A percentile compares a stretch with the other conserved stretches of the same genome.
These are phyloP conservation scores for Hypsopygia costalis DNA, from an alignment of 2,888 invertebrate genomes.

Conservation along the genomic window DNA sequence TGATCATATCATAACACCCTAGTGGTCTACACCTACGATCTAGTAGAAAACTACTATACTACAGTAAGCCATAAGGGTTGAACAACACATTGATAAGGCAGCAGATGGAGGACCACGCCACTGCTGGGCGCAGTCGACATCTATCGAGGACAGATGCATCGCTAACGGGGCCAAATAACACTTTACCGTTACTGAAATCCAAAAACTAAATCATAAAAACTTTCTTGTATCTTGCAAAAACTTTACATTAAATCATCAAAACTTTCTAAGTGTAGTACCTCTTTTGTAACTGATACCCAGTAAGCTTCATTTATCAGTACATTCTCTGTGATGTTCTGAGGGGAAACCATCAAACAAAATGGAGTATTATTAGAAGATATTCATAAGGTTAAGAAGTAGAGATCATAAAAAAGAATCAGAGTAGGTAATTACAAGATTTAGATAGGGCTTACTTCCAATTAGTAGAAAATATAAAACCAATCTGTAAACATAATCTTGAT, in stretches of 20 bases:
- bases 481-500: conserved; percentile 60
- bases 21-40: conserved; percentile 78
- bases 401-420: conserved; percentile 32
- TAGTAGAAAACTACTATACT: conserved; percentile 77
- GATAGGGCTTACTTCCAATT: conserved; percentile 69
- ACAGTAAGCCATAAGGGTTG: conserved; percentile 77
- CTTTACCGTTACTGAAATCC: conserved; percentile 79
- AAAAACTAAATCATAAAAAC: conserved; percentile 80
- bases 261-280: conserved; percentile 88
- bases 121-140: conserved; percentile 53
- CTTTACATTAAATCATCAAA: conserved; percentile 80
- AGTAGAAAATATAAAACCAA: conserved; percentile 63
- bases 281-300: conserved; percentile 95
- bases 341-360: conserved; percentile 83
- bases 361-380: conserved; percentile 70
- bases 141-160: conserved; percentile 81
- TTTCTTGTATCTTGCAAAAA: conserved; percentile 78
- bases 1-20: conserved; percentile 77
- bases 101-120: conserved; percentile 40
- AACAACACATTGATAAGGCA: conserved; percentile 65
- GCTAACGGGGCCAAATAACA: conserved; percentile 81
- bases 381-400: conserved; percentile 40
- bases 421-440: conserved; percentile 37
- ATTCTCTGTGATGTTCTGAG: conserved; percentile 97
- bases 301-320: conserved; percentile 96